Evolutionary conservation across 2,888 invertebrate species (phyloP), one percentile per base, ranked within the genome.

Genomic region (Polydrusus cervinus): DNA sequence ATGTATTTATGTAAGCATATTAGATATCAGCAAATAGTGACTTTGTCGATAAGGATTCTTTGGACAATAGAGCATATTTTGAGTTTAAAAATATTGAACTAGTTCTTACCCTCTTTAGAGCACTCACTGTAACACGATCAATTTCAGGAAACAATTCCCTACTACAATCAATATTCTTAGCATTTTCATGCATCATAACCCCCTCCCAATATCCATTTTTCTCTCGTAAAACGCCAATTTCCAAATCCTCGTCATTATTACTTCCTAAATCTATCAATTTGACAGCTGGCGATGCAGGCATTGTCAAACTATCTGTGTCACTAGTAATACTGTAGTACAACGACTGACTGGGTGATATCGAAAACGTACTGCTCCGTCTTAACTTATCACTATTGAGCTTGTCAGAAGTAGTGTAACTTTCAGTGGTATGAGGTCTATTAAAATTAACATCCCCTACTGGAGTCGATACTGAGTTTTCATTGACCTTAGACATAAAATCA

Each of bases 301-400:
- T 65, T 38, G 75, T 45, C 20, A 80, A 14, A 18, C 80, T 80
- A 45, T 79, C 79, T 16, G 66, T 71, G 13, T 78, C 77, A 68
- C 68, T 72, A 38, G 38, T 66, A 10, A 78, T 20, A 78, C 76
- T 77, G 75, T 82, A 83, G 68, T 82, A 80, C 30, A 83, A 57
- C 0, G 82, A 82, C 61, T 83, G 82, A 76, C 81, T 83, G 0
- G 83, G 81, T n/a, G 82, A 82, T 49, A 81, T 76, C 16, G 81
- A 82, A 49, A 79, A 77, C 10, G 76, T 72, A 38, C 78, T 79
- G 45, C 73, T 78, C 7, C 71, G 66, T 60, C 55, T 70, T 20
- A 74, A 13, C 18, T 47, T 61, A 14, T 69, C 71, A 67, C 30
- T 64, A 16, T 40, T 34, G 14, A 34, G 16, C 38, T 25, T 74